Conservation (phyloP, 2,888 invertebrate genomes). For the Drosophila meridiana region DNA sequence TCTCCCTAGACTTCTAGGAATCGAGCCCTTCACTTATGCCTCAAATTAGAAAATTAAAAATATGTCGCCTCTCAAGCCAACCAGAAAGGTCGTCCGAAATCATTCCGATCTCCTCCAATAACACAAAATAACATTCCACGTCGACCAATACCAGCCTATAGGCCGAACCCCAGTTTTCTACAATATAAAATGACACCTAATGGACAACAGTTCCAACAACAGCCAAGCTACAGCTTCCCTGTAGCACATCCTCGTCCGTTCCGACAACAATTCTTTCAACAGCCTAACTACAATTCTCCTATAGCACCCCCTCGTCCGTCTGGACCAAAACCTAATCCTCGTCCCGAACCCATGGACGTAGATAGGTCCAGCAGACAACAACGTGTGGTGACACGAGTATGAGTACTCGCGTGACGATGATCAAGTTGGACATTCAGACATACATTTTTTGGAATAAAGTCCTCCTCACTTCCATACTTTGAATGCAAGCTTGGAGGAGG, state of each 20-base stretch:
- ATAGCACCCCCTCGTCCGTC: no score
- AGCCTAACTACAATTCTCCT: no score
- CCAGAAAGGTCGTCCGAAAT: background rate
- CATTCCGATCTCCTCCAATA: background rate
- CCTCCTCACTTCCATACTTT: background rate
- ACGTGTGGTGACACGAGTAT: background rate
- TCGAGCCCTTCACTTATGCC: background rate
- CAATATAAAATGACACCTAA: background rate
- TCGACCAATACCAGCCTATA: background rate
- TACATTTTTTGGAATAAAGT: background rate
- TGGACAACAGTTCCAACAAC: no score
- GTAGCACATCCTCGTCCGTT: no score
- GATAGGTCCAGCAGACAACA: background rate
- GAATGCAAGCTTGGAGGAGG: no score
- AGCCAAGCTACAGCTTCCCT: no score
- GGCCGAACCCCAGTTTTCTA: no score
- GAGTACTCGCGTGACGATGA: background rate
- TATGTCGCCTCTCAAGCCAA: background rate
- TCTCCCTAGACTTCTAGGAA: no score
- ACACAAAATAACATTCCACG: background rate
- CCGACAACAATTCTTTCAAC: no score
- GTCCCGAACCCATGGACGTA: no score
- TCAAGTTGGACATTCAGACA: background rate
- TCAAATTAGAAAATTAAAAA: background rate
- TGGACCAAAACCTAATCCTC: no score